phyloP scores from a whole-genome alignment of 2,113 vertebrate species.

The Limanda limanda region DNA sequence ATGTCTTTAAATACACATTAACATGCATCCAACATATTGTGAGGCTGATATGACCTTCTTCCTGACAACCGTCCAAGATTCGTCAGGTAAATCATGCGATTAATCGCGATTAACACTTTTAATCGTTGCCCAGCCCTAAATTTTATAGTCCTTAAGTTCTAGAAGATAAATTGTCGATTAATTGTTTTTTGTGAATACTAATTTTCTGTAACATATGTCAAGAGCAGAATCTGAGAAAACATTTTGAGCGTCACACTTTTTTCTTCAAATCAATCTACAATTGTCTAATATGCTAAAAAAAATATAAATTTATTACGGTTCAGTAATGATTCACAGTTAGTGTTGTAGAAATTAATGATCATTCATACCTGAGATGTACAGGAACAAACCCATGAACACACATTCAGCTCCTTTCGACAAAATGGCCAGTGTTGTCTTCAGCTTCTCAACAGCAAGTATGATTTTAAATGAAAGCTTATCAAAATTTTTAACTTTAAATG shows the following conservation, averaged over 20 bases:
- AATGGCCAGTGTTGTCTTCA: conserved; percentile 9
- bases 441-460: not conserved
- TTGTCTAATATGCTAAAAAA: not conserved
- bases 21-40: too few species aligned
- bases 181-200: not conserved
- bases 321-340: not conserved
- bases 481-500: not conserved
- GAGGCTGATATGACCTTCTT: too few species aligned
- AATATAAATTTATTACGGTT: not conserved
- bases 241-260: not conserved
- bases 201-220: not conserved
- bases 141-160: not conserved
- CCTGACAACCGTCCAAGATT: too few species aligned
- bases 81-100: too few species aligned
- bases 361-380: conserved; percentile 33
- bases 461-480: not conserved
- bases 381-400: conserved; percentile 15
- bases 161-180: not conserved
- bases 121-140: too few species aligned
- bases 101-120: too few species aligned
- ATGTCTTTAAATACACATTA: too few species aligned
- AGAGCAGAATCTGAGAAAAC: not conserved
- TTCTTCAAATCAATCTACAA: too few species aligned
- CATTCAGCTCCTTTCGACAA: not conserved
- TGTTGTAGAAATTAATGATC: too few species aligned